Conservation (phyloP, 2,113 vertebrate species). For the Daboia siamensis region DNA sequence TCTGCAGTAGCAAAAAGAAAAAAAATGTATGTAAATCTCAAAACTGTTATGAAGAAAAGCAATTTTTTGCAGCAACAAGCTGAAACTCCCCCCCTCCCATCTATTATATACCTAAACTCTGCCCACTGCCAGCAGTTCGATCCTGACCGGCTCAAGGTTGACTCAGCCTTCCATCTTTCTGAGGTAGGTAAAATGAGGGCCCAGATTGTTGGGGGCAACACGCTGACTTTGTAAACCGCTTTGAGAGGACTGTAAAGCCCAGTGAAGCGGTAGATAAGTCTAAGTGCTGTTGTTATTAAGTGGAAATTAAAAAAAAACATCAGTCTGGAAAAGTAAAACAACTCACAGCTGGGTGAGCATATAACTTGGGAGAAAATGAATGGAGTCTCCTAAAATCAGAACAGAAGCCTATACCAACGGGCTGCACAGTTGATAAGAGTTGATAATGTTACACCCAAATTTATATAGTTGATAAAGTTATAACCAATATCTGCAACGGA, state of each 20-base stretch:
- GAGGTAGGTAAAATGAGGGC: neutral
- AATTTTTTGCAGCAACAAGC: neutral
- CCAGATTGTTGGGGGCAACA: neutral
- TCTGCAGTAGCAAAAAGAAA: slow-evolving; percentile 64
- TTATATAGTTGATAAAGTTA: neutral
- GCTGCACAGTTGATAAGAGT: neutral
- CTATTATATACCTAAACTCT: neutral
- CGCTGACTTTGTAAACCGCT: neutral
- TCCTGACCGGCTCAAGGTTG: neutral
- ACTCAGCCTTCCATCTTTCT: neutral
- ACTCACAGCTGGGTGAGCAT: neutral
- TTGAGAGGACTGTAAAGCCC: neutral
- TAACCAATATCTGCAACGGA: neutral
- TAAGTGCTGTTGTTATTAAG: neutral
- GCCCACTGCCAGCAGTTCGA: neutral
- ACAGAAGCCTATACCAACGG: no score
- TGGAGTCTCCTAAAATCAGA: neutral
- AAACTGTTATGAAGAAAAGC: neutral
- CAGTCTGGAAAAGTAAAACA: neutral
- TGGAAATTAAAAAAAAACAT: neutral
- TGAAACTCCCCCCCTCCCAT: accelerated
- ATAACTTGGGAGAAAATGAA: neutral
- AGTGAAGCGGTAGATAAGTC: neutral
- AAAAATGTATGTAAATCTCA: neutral
- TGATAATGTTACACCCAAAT: neutral